Conservation (phyloP, 2,797 vertebrate genomes). For the Alfaro cultratus region DNA sequence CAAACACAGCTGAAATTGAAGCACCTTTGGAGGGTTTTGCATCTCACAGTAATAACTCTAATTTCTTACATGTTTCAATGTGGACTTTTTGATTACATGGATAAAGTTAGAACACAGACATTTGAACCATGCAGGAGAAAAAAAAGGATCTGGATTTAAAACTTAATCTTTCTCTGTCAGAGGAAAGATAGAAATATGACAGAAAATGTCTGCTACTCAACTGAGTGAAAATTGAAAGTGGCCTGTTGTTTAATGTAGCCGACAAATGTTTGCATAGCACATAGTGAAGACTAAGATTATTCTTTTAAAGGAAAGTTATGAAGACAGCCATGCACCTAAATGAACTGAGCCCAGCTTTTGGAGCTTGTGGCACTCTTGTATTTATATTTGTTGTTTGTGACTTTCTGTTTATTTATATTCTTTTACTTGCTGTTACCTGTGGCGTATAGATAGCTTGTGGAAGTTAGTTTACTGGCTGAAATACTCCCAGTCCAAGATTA, state of each 20-base stretch:
- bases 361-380: constrained; percentile 18
- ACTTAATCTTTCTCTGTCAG: constrained; percentile 34
- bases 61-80: constrained; percentile 28
- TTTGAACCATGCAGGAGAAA: constrained; percentile 18
- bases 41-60: constrained; percentile 7
- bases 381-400: constrained; percentile 15
- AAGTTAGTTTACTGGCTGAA: constrained; percentile 22
- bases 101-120: constrained; percentile 34
- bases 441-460: constrained; percentile 35
- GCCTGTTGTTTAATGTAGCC: constrained; percentile 39
- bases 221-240: constrained; percentile 58
- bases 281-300: constrained; percentile 56
- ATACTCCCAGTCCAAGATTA: constrained; percentile 31
- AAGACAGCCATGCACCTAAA: constrained; percentile 33
- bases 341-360: constrained; percentile 17
- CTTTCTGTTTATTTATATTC: constrained; percentile 25
- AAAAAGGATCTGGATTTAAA: constrained; percentile 24
- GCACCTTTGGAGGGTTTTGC: constrained; percentile 4
- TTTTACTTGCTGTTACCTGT: constrained; percentile 42
- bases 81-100: constrained; percentile 21
- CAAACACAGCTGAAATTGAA: not conserved
- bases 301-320: constrained; percentile 39
- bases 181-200: constrained; percentile 37
- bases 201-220: constrained; percentile 35
- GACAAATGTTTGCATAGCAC: constrained; percentile 51